Conservation (phyloP, 2,888 invertebrate species). For the Perizoma flavofasciatum region DNA sequence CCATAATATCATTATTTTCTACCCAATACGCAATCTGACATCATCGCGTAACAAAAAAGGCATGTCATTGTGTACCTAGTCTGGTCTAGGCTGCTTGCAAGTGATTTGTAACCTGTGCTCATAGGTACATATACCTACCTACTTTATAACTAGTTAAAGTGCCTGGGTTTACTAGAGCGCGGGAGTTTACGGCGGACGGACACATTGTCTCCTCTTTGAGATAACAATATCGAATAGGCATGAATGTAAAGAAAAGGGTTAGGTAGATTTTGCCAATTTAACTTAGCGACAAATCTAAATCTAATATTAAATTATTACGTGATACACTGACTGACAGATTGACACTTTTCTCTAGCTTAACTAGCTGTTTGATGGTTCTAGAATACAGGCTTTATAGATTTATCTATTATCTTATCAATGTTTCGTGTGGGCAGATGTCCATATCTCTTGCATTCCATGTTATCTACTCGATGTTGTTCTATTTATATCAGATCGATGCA, state of each 20-base stretch:
- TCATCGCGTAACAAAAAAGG: not conserved
- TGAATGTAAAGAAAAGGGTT: no score
- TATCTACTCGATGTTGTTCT: conserved; percentile 16
- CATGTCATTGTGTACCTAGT: not conserved
- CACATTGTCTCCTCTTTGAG: conserved; percentile 28
- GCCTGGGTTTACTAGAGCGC: conserved; percentile 33
- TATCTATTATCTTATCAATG: conserved; percentile 15
- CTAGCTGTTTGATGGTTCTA: no score
- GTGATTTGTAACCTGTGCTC: conserved; percentile 7
- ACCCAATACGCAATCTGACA: no score
- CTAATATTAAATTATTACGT: no score
- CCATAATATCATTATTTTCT: no score
- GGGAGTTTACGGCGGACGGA: conserved; percentile 20
- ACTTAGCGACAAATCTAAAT: no score
- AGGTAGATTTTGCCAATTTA: no score
- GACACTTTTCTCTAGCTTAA: no score
- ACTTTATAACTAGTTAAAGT: not conserved
- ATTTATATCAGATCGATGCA: conserved; percentile 5
- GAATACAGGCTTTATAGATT: not conserved
- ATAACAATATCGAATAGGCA: not conserved
- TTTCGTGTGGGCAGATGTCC: conserved; percentile 5
- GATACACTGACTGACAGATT: no score
- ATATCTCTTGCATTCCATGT: conserved; percentile 12
- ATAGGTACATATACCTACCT: not conserved
- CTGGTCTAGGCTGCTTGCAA: not conserved